Evolutionary conservation across 2,888 invertebrate species (phyloP), one percentile per base, ranked within the genome.

Genomic region (Pteria penguin): DNA sequence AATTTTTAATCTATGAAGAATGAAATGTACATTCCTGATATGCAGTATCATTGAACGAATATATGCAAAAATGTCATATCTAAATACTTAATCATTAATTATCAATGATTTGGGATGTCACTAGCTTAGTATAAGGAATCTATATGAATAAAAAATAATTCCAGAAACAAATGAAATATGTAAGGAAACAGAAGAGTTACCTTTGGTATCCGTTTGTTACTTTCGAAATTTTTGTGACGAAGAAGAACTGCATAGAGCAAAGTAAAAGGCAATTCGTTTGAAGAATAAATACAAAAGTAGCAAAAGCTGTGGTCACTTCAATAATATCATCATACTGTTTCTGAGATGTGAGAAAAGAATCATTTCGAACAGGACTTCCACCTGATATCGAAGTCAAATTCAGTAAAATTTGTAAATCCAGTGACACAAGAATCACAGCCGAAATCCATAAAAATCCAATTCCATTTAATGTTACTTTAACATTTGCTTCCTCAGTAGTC

Each of bases 211-310:
- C 96, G 89, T 96, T 96, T 75, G 96, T 95, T 69, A 96, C 95
- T 91, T 96, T 96, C 90, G 97, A 95, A 92, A 98, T 94, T 93
- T 97, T 97, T 84, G 97, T 96, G 63, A 97, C 96, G 92, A 97
- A 97, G 90, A 97, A 94, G 93, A 97, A 97, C 94, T 98, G 97
- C 90, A 97, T 96, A 87, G 97, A 96, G 94, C 97, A 97, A 89
- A 97, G 97, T 86, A 97, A 94, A 78, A 97, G 94, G 92, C 97
- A 97, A 94, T 97, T 97, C 80, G 97, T 94, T 93, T 97, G 96
- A 84, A 97, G 93, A 33, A 96, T 96, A 69, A 97, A 93, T 80
- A 97, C 97, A 89, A 97, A 94, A 76, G 97, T 96, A 91, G 97
- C 96, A 90, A 97, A 94, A 33, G 97, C 97, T 91, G 97, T 94